phyloP scores from a whole-genome alignment of 2,888 invertebrate genomes.

The Diplolepis rosae region DNA sequence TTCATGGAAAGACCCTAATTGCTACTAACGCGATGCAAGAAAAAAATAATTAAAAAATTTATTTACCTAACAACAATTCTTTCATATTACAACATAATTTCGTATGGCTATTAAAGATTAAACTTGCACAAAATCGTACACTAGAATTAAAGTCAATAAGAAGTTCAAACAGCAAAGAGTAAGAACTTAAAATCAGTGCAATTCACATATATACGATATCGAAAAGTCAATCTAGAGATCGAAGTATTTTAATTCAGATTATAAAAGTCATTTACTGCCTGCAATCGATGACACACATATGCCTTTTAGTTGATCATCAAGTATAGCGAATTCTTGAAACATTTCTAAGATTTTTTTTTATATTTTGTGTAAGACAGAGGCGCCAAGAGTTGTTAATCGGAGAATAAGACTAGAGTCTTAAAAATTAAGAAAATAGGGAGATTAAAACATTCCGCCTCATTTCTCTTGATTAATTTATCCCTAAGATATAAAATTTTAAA shows the following conservation, averaged over 20 bases:
- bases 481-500: too few species aligned
- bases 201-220: conserved; percentile 11
- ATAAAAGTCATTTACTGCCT: conserved; percentile 10
- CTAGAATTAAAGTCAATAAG: neutral
- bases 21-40: neutral
- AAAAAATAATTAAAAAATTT: conserved; percentile 7
- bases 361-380: neutral
- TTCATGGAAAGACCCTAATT: neutral
- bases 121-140: neutral
- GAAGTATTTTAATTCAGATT: conserved; percentile 19
- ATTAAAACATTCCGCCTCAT: conserved; percentile 14
- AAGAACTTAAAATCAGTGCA: neutral
- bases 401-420: conserved; percentile 10
- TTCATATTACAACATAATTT: conserved; percentile 12
- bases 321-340: conserved; percentile 20
- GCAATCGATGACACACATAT: conserved; percentile 22
- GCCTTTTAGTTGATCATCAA: conserved; percentile 3
- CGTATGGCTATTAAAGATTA: neutral
- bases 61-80: conserved; percentile 7
- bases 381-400: neutral
- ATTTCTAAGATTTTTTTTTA: conserved; percentile 14
- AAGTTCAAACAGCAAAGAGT: neutral
- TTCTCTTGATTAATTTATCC: conserved; percentile 6
- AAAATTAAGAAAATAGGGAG: neutral
- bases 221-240: neutral